Evolutionary conservation across 2,113 vertebrate species (phyloP).

Genomic region (Bubo bubo): DNA sequence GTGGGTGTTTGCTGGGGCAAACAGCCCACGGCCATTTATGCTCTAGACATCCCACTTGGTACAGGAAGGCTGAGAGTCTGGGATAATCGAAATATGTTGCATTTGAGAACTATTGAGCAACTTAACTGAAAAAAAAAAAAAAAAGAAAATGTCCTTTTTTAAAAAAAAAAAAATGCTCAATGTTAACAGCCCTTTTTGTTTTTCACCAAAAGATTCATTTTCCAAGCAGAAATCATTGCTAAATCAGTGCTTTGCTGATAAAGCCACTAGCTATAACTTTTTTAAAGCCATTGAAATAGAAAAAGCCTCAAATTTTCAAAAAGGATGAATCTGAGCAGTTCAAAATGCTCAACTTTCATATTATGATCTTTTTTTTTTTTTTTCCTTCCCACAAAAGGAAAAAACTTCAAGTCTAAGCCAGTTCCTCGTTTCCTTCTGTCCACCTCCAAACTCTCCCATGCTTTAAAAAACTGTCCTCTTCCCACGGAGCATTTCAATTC

Average conservation of each 20-base stretch:
- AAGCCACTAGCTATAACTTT: background rate
- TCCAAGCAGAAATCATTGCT: background rate
- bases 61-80: background rate
- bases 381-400: background rate
- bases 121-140: background rate
- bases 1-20: background rate
- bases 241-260: background rate
- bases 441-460: background rate
- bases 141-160: background rate
- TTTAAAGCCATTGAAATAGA: background rate
- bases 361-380: background rate
- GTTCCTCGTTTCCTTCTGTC: background rate
- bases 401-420: background rate
- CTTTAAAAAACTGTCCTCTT: constrained; percentile 20
- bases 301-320: background rate
- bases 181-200: background rate
- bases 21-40: background rate
- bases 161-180: background rate
- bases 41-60: background rate
- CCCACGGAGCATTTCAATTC: background rate
- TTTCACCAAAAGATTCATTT: background rate
- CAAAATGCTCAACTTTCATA: background rate
- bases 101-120: background rate
- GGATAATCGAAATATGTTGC: background rate
- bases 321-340: background rate